phyloP scores from a whole-genome alignment of 2,888 invertebrate genomes.

The Melanophora roralis region DNA sequence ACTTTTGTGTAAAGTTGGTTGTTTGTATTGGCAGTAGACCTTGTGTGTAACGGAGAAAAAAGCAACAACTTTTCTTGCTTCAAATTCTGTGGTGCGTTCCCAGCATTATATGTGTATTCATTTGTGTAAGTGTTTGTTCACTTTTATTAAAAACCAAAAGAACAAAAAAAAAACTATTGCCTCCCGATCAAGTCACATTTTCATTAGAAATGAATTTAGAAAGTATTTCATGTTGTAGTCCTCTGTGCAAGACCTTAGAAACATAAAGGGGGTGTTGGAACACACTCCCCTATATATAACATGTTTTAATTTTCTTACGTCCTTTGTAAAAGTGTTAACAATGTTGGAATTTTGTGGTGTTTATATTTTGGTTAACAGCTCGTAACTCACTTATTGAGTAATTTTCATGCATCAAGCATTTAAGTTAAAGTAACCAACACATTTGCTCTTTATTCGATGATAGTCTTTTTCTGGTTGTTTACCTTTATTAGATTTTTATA shows the following conservation, averaged over 20 bases:
- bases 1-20: slow-evolving; percentile 2
- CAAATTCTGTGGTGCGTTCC: slow-evolving; percentile 27
- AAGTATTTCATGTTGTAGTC: slow-evolving; percentile 42
- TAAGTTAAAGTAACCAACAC: slow-evolving; percentile 24
- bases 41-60: slow-evolving; percentile 28
- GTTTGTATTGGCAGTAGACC: slow-evolving; percentile 48
- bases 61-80: slow-evolving; percentile 5
- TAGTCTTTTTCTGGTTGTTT: not conserved
- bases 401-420: slow-evolving; percentile 63
- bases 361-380: slow-evolving; percentile 69
- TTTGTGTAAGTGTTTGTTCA: not conserved
- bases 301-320: not conserved
- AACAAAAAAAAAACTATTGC: too few species aligned
- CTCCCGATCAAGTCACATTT: slow-evolving; percentile 40
- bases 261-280: not conserved
- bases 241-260: not conserved
- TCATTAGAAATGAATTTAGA: slow-evolving; percentile 57
- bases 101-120: not conserved
- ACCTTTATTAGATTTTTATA: not conserved
- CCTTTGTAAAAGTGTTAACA: slow-evolving; percentile 48
- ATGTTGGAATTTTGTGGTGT: slow-evolving; percentile 65
- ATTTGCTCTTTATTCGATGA: slow-evolving; percentile 19
- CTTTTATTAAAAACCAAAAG: not conserved
- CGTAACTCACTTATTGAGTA: slow-evolving; percentile 69
- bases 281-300: not conserved